Evolutionary conservation across 1,140 invertebrate species (phyloP).

Genomic region (Drosophila mauritiana): DNA sequence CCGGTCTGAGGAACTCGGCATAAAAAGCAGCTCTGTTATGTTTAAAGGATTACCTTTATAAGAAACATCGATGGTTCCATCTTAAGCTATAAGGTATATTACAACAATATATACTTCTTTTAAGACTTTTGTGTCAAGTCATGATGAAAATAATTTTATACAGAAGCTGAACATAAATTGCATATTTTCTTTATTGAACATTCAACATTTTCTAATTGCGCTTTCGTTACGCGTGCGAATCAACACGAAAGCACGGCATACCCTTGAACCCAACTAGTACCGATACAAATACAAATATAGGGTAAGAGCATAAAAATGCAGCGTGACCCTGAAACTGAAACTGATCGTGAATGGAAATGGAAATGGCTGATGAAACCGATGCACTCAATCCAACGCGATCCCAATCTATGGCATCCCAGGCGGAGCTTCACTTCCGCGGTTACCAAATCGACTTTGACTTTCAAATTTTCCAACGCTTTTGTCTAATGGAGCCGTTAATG

Average conservation of each 20-base stretch:
- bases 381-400: constrained; percentile 11
- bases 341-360: constrained; percentile 21
- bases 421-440: constrained; percentile 49
- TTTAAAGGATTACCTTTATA: no score
- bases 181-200: no score
- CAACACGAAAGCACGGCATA: constrained; percentile 14
- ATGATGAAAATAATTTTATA: no score
- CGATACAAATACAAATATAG: constrained; percentile 15
- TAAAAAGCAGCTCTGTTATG: not conserved
- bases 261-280: constrained; percentile 18
- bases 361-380: constrained; percentile 10
- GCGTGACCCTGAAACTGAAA: constrained; percentile 78
- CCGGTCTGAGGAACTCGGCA: not conserved
- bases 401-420: constrained; percentile 3
- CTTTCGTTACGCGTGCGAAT: no score
- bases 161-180: no score
- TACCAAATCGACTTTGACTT: constrained; percentile 77
- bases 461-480: constrained; percentile 59
- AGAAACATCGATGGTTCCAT: no score
- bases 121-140: no score
- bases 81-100: no score
- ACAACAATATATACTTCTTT: no score
- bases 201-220: no score
- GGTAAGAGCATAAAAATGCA: constrained; percentile 34
- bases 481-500: constrained; percentile 48